These are phyloP conservation scores for Trachelus troglodyta DNA, from an alignment of 2,888 invertebrate species.

Conservation along the genomic window DNA sequence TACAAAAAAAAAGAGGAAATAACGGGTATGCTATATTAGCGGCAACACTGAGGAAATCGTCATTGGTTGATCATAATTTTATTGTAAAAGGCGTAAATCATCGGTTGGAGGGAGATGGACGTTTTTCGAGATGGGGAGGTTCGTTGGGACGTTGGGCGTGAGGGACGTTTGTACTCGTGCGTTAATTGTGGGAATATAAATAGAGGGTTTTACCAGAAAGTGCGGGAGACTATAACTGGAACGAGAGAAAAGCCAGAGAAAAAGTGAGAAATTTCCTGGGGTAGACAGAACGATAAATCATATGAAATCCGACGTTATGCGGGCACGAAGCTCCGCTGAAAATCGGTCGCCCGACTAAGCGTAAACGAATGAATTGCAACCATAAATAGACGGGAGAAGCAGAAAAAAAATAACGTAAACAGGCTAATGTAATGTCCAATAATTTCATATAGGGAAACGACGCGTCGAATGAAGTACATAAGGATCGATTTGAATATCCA, in stretches of 20 bases:
- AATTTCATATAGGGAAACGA: too few species aligned
- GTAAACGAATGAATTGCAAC: too few species aligned
- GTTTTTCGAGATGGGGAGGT: not conserved
- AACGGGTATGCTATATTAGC: too few species aligned
- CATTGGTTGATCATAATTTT: slow-evolving; percentile 11
- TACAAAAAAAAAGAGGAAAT: too few species aligned
- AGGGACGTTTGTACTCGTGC: slow-evolving; percentile 11
- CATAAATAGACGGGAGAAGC: too few species aligned
- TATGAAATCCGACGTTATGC: slow-evolving; percentile 30
- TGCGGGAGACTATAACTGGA: not conserved
- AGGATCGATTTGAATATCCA: too few species aligned
- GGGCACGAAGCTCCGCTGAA: slow-evolving; percentile 7
- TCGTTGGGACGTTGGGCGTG: not conserved
- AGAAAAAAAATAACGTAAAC: too few species aligned
- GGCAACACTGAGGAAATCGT: too few species aligned
- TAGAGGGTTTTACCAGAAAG: slow-evolving; percentile 17
- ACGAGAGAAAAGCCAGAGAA: too few species aligned
- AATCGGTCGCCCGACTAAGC: too few species aligned
- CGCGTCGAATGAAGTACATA: too few species aligned
- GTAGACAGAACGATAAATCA: slow-evolving; percentile 27
- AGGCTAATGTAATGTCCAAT: too few species aligned
- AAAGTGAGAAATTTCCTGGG: not conserved
- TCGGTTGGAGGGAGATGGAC: slow-evolving; percentile 5
- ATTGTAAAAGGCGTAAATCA: slow-evolving; percentile 20
- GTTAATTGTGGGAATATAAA: slow-evolving; percentile 25